phyloP scores from a whole-genome alignment of 2,797 vertebrate species.

The Ciconia nigra region DNA sequence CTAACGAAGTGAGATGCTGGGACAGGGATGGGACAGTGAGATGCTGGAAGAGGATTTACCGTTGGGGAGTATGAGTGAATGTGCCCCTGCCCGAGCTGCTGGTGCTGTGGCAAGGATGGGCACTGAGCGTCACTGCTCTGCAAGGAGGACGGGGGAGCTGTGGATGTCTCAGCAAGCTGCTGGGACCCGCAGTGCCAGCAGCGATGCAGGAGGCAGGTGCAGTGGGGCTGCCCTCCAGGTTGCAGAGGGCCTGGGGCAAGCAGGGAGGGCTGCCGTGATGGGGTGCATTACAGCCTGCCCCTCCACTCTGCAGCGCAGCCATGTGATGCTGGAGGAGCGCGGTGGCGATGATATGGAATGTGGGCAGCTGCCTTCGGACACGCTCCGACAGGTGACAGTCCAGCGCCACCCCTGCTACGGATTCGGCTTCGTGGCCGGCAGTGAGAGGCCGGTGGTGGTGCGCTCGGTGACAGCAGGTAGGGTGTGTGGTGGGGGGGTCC shows the following conservation, averaged over 20 bases:
- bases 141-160: background rate
- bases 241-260: accelerated
- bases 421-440: conserved; percentile 96
- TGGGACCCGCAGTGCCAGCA: background rate
- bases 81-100: background rate
- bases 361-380: conserved; percentile 91
- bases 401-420: conserved; percentile 88
- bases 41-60: background rate
- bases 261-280: accelerated
- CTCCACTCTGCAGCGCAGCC: conserved; percentile 73
- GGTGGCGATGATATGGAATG: conserved; percentile 93
- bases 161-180: background rate
- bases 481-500: background rate
- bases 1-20: background rate
- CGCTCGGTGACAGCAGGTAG: conserved; percentile 94
- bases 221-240: background rate
- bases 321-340: conserved; percentile 91
- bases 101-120: background rate
- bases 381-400: conserved; percentile 91
- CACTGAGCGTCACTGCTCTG: background rate
- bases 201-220: background rate
- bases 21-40: background rate
- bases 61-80: accelerated
- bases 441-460: conserved; percentile 92
- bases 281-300: background rate